Evolutionary conservation across 2,797 vertebrate genomes (phyloP), one percentile per base, ranked within the genome.

Genomic region (Scyliorhinus canicula): DNA sequence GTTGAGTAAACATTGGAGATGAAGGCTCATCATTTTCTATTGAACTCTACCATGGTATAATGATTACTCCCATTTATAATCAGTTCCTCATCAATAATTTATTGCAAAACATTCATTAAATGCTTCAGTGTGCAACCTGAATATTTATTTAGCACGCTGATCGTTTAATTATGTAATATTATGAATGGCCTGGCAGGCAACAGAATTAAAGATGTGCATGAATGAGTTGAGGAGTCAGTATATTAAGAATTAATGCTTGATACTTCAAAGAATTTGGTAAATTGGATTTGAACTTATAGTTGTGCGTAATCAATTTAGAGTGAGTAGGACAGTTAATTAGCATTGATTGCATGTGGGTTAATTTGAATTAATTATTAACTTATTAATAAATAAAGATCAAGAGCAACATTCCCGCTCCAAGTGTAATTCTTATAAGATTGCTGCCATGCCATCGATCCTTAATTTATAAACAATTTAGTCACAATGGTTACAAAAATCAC

Each of bases 241-340:
- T 63, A 65, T 82, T 82, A 63, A 65, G 40, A 91, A 65, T 91
- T 63, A 91, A 47, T 91, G 26, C 11, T 91, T 44, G 60, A 40
- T 65, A 91, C 60, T 65, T 91, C 88, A 91, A 91, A 60, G 35
- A 90, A 57, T 60, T 60, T 14, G n/a, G 35, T 65, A 63, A 91
- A 65, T 65, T 65, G 57, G 44, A 28, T 40, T 40, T 91, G 52
- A 55, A 88, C 50, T 35, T 55, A 35, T 55, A 57, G 7, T 65
- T 44, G 24, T 65, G n/a, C 88, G 65, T 40, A 40, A 44, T 40
- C n/a, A 91, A 65, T 65, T 90, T 90, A 14, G 19, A n/a, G 31
- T 88, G 85, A 88, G 57, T 88, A 88, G 35, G 52, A 31, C 5
- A 57, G 85, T 55, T 90, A 90, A 91, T 91, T 63, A 65, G 55